Conservation (phyloP, 2,113 vertebrate genomes). For the Empidonax alnorum region DNA sequence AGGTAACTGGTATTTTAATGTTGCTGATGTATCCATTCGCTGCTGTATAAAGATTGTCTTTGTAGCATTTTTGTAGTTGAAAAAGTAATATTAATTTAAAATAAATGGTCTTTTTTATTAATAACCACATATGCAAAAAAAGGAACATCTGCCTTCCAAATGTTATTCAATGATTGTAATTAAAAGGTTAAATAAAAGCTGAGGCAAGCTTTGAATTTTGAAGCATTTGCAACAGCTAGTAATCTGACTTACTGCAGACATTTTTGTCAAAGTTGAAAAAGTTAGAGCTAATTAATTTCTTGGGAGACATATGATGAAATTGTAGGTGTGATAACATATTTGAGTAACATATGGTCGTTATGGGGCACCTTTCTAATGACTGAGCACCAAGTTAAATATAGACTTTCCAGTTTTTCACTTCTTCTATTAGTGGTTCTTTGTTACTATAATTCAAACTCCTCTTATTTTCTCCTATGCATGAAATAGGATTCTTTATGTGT, state of each 20-base stretch:
- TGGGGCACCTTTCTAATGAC: too few species aligned
- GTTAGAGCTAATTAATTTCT: constrained; percentile 87
- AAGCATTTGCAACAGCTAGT: constrained; percentile 80
- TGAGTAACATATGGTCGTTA: too few species aligned
- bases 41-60: not conserved
- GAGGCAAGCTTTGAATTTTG: constrained; percentile 79
- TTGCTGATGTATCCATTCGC: not conserved
- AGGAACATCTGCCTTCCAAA: constrained; percentile 80
- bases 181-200: constrained; percentile 85
- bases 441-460: constrained; percentile 62
- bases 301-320: constrained; percentile 84
- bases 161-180: constrained; percentile 78
- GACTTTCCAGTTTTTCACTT: not conserved
- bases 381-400: too few species aligned
- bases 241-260: constrained; percentile 79
- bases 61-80: not conserved
- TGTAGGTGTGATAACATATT: constrained; percentile 77
- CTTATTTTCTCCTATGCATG: constrained; percentile 40
- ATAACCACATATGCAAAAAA: constrained; percentile 63
- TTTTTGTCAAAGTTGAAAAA: constrained; percentile 88
- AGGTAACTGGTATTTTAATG: not conserved
- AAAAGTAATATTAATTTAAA: constrained; percentile 49
- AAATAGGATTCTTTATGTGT: constrained; percentile 10
- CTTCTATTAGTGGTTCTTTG: constrained; percentile 72
- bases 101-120: constrained; percentile 45